phyloP scores from a whole-genome alignment of 2,888 invertebrate species.

The Mellilla xanthometata region DNA sequence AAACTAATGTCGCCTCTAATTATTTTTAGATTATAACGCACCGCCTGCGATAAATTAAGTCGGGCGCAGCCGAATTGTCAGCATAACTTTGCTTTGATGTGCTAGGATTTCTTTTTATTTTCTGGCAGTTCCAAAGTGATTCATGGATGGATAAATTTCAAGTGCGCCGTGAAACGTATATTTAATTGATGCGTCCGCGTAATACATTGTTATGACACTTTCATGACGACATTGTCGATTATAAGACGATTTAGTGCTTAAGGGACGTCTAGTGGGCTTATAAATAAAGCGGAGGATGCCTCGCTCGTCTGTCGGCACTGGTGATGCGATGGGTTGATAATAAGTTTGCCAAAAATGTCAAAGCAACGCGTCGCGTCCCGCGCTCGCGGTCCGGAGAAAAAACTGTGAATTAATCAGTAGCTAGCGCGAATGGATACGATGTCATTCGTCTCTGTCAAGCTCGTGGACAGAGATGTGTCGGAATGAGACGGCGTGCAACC shows the following conservation, averaged over 20 bases:
- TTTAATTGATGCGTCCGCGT: conserved; percentile 69
- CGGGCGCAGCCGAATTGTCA: conserved; percentile 77
- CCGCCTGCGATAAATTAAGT: conserved; percentile 79
- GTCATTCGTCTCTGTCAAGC: conserved; percentile 67
- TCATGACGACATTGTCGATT: conserved; percentile 46
- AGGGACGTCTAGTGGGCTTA: conserved; percentile 19
- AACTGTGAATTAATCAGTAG: conserved; percentile 75
- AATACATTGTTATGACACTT: conserved; percentile 66
- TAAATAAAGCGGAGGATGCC: conserved; percentile 37
- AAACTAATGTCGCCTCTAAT: conserved; percentile 81
- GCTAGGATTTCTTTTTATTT: conserved; percentile 80
- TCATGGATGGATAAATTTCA: conserved; percentile 76
- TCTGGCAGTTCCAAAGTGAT: conserved; percentile 71
- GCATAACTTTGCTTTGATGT: conserved; percentile 81
- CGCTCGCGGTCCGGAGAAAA: conserved; percentile 69
- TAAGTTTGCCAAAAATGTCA: conserved; percentile 66
- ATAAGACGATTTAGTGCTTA: conserved; percentile 30
- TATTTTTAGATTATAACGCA: conserved; percentile 82
- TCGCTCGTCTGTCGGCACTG: conserved; percentile 40
- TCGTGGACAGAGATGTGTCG: conserved; percentile 44
- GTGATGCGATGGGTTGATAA: conserved; percentile 57
- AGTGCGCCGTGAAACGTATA: conserved; percentile 67
- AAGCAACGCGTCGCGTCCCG: conserved; percentile 54
- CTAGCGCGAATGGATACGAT: conserved; percentile 62
- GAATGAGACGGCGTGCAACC: conserved; percentile 59